phyloP scores from a whole-genome alignment of 2,888 invertebrate genomes.

The Pelosia muscerda region DNA sequence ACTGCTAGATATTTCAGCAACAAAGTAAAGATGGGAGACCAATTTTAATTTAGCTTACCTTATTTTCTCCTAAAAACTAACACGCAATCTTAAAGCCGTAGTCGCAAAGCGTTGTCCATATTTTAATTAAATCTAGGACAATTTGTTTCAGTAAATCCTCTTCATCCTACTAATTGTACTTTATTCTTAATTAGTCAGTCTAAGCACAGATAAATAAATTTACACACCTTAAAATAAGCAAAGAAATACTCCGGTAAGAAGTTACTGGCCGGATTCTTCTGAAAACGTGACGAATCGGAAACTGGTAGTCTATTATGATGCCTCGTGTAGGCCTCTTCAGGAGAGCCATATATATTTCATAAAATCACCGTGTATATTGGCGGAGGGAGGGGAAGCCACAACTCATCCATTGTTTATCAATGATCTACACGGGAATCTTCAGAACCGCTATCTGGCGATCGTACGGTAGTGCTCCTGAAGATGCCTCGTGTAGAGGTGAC shows the following conservation, averaged over 20 bases:
- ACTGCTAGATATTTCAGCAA: background rate
- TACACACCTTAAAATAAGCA: background rate
- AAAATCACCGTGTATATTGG: too few species aligned
- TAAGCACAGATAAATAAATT: background rate
- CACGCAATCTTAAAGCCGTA: background rate
- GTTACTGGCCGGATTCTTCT: background rate
- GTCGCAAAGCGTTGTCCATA: background rate
- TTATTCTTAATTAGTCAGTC: background rate
- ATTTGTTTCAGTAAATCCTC: background rate
- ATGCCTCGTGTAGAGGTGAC: too few species aligned
- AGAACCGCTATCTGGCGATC: too few species aligned
- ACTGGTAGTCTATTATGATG: too few species aligned
- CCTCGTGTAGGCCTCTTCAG: too few species aligned
- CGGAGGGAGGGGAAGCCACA: too few species aligned
- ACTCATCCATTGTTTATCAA: too few species aligned
- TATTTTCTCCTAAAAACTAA: background rate
- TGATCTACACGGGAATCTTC: too few species aligned
- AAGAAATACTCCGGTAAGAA: background rate
- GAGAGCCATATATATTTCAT: too few species aligned
- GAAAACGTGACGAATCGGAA: background rate
- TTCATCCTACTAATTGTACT: background rate
- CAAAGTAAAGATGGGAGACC: background rate
- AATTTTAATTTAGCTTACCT: slow-evolving; percentile 1
- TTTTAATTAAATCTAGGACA: slow-evolving; percentile 8
- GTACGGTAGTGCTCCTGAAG: too few species aligned